Conservation (phyloP, 2,888 invertebrate genomes). For the Erebia ligea region DNA sequence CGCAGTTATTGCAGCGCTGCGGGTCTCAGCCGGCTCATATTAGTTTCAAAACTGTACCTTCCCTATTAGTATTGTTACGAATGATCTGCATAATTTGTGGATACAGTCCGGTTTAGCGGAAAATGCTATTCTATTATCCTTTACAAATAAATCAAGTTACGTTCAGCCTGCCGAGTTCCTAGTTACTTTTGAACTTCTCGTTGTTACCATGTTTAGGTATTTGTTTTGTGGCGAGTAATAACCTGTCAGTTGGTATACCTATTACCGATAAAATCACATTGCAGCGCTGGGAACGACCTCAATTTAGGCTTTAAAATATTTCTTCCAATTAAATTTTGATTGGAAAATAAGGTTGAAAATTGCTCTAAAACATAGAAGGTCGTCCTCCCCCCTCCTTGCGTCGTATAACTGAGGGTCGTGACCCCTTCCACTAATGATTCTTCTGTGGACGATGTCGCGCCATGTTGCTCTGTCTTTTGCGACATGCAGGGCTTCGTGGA, state of each 20-base stretch:
- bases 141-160: constrained; percentile 12
- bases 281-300: not conserved
- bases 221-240: not conserved
- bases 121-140: constrained; percentile 14
- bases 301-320: not conserved
- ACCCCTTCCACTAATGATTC: too few relatives aligned
- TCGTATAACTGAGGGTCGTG: too few relatives aligned
- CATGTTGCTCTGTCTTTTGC: too few relatives aligned
- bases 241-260: not conserved
- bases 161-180: not conserved
- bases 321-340: not conserved
- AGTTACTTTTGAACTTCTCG: constrained; percentile 3
- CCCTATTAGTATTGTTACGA: not conserved
- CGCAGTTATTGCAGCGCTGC: too few relatives aligned
- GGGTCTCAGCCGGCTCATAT: not conserved
- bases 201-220: constrained; percentile 3
- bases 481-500: too few relatives aligned
- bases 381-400: too few relatives aligned
- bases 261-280: not conserved
- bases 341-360: not conserved
- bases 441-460: too few relatives aligned
- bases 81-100: constrained; percentile 13
- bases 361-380: not conserved
- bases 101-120: not conserved
- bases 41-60: not conserved